Evolutionary conservation across 2,888 invertebrate species (phyloP).

Genomic region (Ormyrus rosae): DNA sequence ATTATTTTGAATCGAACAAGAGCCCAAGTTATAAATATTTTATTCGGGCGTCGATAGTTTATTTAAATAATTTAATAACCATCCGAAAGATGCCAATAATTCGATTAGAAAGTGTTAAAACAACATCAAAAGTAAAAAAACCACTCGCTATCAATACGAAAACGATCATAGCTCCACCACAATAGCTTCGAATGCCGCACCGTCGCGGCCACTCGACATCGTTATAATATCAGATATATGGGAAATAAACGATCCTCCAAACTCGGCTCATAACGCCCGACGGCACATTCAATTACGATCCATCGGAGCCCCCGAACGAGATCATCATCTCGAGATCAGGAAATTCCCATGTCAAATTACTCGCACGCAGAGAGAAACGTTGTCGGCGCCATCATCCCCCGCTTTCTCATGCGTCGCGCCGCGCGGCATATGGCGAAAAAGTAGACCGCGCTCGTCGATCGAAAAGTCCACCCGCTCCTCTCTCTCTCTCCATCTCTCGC

Average conservation of each 20-base stretch:
- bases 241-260: constrained; percentile 3
- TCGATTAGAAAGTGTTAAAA: too few species aligned
- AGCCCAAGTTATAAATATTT: too few species aligned
- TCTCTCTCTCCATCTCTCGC: neutral
- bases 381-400: constrained; percentile 47
- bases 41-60: too few species aligned
- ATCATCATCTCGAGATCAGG: constrained; percentile 47
- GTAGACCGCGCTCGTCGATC: constrained; percentile 30
- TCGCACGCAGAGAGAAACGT: constrained; percentile 48
- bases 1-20: too few species aligned
- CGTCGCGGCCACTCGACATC: too few species aligned
- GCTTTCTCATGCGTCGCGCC: constrained; percentile 66
- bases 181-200: too few species aligned
- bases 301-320: constrained; percentile 29
- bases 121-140: too few species aligned
- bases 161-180: too few species aligned
- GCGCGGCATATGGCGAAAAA: constrained; percentile 55
- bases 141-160: too few species aligned
- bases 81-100: too few species aligned
- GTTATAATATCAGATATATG: constrained; percentile 14
- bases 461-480: constrained; percentile 6
- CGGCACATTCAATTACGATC: constrained; percentile 16
- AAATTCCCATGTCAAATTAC: constrained; percentile 73
- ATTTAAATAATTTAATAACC: too few species aligned
- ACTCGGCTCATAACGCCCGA: neutral